Evolutionary conservation across 2,797 vertebrate genomes (phyloP).

Genomic region (Carcharodon carcharias): DNA sequence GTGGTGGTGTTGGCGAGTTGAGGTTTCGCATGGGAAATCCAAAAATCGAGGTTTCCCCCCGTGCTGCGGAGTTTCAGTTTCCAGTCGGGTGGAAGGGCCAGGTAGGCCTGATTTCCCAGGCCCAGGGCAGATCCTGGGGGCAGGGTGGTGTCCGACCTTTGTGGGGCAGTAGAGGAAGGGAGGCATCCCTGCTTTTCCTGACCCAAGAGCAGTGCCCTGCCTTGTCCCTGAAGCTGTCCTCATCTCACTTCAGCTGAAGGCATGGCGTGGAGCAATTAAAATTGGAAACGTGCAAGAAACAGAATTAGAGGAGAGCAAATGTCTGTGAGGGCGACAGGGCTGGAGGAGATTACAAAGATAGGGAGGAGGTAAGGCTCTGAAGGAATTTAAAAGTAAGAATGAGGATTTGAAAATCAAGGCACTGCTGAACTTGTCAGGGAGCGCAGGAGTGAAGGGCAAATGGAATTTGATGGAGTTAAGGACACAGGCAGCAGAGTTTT

Average conservation of each 20-base stretch:
- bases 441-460: not conserved
- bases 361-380: too few species aligned
- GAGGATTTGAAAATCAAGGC: not conserved
- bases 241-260: not conserved
- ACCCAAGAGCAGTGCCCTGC: not conserved
- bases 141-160: not conserved
- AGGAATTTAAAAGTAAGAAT: not conserved
- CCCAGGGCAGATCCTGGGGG: not conserved
- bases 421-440: not conserved
- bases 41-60: not conserved
- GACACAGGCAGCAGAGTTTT: not conserved
- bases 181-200: too few species aligned
- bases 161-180: not conserved
- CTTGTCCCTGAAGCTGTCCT: not conserved
- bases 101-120: not conserved
- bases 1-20: not conserved
- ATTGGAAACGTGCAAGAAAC: not conserved
- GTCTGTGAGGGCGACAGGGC: not conserved
- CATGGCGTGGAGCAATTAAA: not conserved
- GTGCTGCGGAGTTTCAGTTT: not conserved
- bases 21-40: not conserved
- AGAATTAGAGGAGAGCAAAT: too few species aligned
- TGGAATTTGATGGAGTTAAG: not conserved
- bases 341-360: not conserved
- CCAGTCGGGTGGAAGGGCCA: not conserved